Conservation (phyloP, 2,888 invertebrate genomes). For the Diarsia mendica region DNA sequence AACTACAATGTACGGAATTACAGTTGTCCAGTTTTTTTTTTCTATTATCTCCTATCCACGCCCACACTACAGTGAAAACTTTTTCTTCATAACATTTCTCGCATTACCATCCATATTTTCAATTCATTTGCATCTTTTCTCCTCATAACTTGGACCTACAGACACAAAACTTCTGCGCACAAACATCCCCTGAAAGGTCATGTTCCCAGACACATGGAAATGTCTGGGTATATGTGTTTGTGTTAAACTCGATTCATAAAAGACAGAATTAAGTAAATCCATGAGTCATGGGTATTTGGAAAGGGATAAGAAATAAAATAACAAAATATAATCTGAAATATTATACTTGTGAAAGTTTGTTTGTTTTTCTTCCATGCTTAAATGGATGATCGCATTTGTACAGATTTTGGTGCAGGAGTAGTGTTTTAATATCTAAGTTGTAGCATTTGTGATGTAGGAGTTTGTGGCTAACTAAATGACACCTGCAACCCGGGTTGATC, state of each 20-base stretch:
- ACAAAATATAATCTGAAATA: not conserved
- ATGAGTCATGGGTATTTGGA: not conserved
- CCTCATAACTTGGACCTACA: not conserved
- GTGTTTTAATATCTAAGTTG: no score
- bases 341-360: not conserved
- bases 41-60: no score
- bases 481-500: no score
- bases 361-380: not conserved
- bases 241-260: not conserved
- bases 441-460: no score
- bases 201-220: slow-evolving; percentile 2
- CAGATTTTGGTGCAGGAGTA: not conserved
- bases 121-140: not conserved
- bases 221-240: not conserved
- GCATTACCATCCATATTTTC: not conserved
- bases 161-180: not conserved
- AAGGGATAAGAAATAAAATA: not conserved
- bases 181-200: not conserved
- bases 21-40: no score
- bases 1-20: no score
- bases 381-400: not conserved
- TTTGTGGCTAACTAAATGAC: no score
- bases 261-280: not conserved
- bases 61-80: no score
- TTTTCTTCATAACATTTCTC: not conserved